Conservation (phyloP, 2,888 invertebrate genomes). For the Limenitis camilla region DNA sequence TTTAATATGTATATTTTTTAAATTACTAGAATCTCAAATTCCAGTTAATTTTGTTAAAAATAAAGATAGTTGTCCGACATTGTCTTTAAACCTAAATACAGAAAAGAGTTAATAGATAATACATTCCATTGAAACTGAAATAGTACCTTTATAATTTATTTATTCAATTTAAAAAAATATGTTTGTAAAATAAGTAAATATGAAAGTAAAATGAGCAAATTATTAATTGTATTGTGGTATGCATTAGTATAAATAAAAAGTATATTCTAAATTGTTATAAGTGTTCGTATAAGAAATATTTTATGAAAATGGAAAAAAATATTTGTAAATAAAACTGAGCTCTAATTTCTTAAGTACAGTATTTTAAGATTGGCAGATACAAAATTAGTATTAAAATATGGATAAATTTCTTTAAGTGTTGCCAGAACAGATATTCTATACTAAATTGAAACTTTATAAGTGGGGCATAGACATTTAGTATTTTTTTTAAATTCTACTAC, state of each 20-base stretch:
- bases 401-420: not conserved
- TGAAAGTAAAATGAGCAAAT: not conserved
- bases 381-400: constrained; percentile 12
- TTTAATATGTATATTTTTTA: too few relatives aligned
- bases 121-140: too few relatives aligned
- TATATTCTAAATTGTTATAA: constrained; percentile 72
- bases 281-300: constrained; percentile 67
- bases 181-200: not conserved
- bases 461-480: not conserved
- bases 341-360: constrained; percentile 34
- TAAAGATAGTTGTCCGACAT: too few relatives aligned
- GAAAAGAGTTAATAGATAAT: too few relatives aligned
- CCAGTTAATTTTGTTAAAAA: too few relatives aligned
- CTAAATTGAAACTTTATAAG: too few relatives aligned
- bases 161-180: not conserved
- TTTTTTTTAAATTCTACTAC: too few relatives aligned
- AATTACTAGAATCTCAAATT: too few relatives aligned
- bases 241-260: constrained; percentile 36
- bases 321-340: constrained; percentile 29
- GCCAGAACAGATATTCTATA: not conserved
- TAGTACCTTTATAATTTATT: constrained; percentile 1
- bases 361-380: constrained; percentile 16
- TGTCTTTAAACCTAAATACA: too few relatives aligned
- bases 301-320: constrained; percentile 44
- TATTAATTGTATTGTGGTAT: constrained; percentile 34